Evolutionary conservation across 2,797 vertebrate genomes (phyloP).

Genomic region (Macrochelys suwanniensis): DNA sequence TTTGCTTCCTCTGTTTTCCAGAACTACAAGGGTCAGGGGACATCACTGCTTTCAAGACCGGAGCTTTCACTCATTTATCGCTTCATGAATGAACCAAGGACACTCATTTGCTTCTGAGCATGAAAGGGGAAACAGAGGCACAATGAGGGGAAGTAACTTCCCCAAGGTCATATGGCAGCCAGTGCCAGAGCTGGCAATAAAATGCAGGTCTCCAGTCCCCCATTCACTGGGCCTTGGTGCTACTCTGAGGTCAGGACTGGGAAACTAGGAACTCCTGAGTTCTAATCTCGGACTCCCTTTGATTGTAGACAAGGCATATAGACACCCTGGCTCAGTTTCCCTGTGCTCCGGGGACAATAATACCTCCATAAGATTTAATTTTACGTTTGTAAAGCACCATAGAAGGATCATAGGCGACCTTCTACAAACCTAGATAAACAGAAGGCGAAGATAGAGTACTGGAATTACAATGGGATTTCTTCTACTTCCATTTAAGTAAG

Average conservation of each 20-base stretch:
- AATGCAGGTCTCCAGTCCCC: background rate
- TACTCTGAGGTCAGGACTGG: background rate
- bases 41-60: background rate
- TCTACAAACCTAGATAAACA: background rate
- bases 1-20: background rate
- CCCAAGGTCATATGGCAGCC: background rate
- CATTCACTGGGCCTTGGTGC: background rate
- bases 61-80: background rate
- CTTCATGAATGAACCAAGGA: background rate
- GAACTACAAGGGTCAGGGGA: background rate
- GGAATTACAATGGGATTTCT: background rate
- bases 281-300: background rate
- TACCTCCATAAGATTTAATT: background rate
- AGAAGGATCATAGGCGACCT: background rate
- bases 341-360: background rate
- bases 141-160: background rate
- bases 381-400: background rate
- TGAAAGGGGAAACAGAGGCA: background rate
- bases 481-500: conserved; percentile 18
- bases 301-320: background rate
- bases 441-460: background rate
- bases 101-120: background rate
- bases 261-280: no score
- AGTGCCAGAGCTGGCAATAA: background rate
- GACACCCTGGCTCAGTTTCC: background rate